phyloP scores from a whole-genome alignment of 2,113 vertebrate species.

The Bungarus multicinctus region DNA sequence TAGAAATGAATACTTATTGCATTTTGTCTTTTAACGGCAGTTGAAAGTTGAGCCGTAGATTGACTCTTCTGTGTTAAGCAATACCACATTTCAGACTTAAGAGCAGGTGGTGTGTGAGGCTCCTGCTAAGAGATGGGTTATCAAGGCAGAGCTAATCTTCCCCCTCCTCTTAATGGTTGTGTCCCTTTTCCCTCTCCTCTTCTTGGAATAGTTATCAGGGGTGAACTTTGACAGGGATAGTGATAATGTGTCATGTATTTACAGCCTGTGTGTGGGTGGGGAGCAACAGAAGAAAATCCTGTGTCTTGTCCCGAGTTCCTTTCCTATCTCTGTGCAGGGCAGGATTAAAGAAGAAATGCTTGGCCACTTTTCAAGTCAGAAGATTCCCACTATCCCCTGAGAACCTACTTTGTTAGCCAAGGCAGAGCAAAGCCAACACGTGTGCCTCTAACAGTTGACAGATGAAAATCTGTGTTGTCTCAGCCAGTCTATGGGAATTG shows the following conservation, averaged over 20 bases:
- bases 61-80: neutral
- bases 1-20: neutral
- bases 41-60: neutral
- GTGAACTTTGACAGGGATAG: conserved; percentile 2
- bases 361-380: neutral
- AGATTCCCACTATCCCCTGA: neutral
- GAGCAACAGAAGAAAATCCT: neutral
- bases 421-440: neutral
- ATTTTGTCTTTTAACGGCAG: neutral
- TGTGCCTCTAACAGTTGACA: neutral
- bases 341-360: neutral
- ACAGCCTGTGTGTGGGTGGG: neutral
- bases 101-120: conserved; percentile 7
- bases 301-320: neutral
- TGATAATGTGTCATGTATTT: neutral
- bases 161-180: neutral
- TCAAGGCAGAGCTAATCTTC: neutral
- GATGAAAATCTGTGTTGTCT: too few species aligned
- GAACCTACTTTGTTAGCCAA: neutral
- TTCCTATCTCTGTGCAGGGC: neutral
- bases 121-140: neutral
- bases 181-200: neutral
- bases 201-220: neutral
- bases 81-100: neutral
- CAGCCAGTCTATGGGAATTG: too few species aligned